Percentiles rank a stretch among this genome's conserved stretches.
Conservation (phyloP, 2,888 invertebrate species). For the Limnephilus rhombicus region DNA sequence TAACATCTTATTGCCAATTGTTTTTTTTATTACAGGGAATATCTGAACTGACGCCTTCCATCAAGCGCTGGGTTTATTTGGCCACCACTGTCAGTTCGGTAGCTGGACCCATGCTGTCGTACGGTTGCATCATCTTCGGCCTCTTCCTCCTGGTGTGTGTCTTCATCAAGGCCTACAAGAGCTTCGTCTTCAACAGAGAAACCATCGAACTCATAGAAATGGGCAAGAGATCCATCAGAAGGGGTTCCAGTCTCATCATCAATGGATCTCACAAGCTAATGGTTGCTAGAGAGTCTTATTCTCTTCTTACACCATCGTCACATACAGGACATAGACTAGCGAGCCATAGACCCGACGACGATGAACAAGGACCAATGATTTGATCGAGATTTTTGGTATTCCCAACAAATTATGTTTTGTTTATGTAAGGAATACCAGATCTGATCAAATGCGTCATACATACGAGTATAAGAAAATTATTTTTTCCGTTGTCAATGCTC, state of each 20-base stretch:
- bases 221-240: conserved; percentile 83
- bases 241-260: conserved; percentile 81
- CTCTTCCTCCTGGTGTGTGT: conserved; percentile 81
- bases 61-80: conserved; percentile 88
- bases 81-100: conserved; percentile 88
- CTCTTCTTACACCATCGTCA: conserved; percentile 70
- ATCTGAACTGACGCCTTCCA: conserved; percentile 87
- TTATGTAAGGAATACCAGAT: background rate
- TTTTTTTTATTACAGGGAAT: conserved; percentile 79
- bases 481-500: background rate
- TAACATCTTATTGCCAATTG: background rate
- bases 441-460: background rate
- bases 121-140: conserved; percentile 85
- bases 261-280: conserved; percentile 80
- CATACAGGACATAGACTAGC: conserved; percentile 61
- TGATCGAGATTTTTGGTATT: background rate
- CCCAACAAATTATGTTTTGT: background rate
- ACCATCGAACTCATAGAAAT: conserved; percentile 87
- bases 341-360: conserved; percentile 56
- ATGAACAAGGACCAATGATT: conserved; percentile 58
- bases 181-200: conserved; percentile 83
- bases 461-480: background rate
- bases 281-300: conserved; percentile 79
- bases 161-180: conserved; percentile 87
- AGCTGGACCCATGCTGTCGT: conserved; percentile 83